These are phyloP conservation scores for Anagyrus pseudococci DNA, from an alignment of 2,888 invertebrate genomes.

Conservation along the genomic window DNA sequence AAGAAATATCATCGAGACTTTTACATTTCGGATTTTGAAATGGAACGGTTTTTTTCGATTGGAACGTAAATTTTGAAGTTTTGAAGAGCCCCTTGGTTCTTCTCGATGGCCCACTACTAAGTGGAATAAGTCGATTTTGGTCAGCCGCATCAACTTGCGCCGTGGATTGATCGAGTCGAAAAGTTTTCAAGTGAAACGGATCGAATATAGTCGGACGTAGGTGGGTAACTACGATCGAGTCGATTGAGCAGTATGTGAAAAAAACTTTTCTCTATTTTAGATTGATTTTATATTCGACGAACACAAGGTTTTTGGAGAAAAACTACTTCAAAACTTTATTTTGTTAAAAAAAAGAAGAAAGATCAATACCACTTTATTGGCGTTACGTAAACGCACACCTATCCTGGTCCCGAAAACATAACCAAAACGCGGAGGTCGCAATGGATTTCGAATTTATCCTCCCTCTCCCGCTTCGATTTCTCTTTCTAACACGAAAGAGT, in stretches of 20 bases:
- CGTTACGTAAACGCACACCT: too few relatives aligned
- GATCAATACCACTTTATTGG: too few relatives aligned
- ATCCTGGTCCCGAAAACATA: too few relatives aligned
- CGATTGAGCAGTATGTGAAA: too few relatives aligned
- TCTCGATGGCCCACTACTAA: not conserved
- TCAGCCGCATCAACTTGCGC: not conserved
- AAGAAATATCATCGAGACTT: too few relatives aligned
- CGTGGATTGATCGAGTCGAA: not conserved
- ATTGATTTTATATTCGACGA: too few relatives aligned
- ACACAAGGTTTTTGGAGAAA: too few relatives aligned
- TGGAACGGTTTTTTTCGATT: not conserved
- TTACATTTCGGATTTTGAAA: not conserved
- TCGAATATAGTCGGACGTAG: not conserved
- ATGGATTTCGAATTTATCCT: slow-evolving; percentile 9
- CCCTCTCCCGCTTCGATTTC: slow-evolving; percentile 1
- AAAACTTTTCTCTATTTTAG: too few relatives aligned
- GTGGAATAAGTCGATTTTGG: not conserved
- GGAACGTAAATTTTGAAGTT: not conserved
- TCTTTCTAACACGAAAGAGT: slow-evolving; percentile 4
- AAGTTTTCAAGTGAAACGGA: slow-evolving; percentile 14
- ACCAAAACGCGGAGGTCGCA: too few relatives aligned
- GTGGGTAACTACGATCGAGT: not conserved
- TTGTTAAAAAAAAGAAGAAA: too few relatives aligned
- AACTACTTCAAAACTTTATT: too few relatives aligned
- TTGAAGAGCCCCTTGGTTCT: too few relatives aligned